Base-by-base conservation (phyloP, 2,113 vertebrate species). In the Nerophis ophidion region DNA sequence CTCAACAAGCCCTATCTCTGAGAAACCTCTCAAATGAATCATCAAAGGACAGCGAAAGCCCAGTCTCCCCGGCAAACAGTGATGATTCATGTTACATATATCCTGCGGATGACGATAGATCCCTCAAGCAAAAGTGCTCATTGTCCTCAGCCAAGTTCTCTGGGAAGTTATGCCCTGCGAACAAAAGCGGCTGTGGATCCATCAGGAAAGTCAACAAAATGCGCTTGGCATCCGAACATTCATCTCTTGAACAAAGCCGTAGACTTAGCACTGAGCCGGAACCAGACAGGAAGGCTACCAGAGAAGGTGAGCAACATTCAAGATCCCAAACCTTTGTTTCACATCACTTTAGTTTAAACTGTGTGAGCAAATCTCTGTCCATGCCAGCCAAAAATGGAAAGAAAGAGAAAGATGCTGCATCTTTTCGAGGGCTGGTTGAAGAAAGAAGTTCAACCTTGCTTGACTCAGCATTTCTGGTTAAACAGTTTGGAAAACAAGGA, bases 401-500 rank as follows among this genome's bases (percentile, higher is more conserved):
- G 44, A 71, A 61, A 69, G 75, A 80, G 6, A 78, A 15, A 58
- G 70, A 14, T 49, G 71, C 57, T 19, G 60, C 70, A 45, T 13
- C 35, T 45, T 46, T 79, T 34, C 65, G 40, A 17, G 74, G 78
- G 42, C 9, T 74, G 16, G 66, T 72, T 2, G 81, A 86, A 42
- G 78, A 82, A 14, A 58, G 57, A 3, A 56, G 74, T 51, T 78
- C 77, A 12, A 47, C 52, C 55, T 80, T 72, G 0, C 52, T 79
- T 8, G 78, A 87, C 10, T 78, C 75, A 1, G 88, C 82, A 57
- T 66, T 33, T 68, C 76, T 92, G 61, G 62, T 91, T 5, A 88
- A 84, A 51, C 89, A 89, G 54, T 90, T 91, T 78, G 92, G 91
- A 48, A 93, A 89, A 75, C 88, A 89, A 79, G 91, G 91, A 49